phyloP scores from a whole-genome alignment of 1,140 invertebrate genomes.

The Philaenus spumarius region DNA sequence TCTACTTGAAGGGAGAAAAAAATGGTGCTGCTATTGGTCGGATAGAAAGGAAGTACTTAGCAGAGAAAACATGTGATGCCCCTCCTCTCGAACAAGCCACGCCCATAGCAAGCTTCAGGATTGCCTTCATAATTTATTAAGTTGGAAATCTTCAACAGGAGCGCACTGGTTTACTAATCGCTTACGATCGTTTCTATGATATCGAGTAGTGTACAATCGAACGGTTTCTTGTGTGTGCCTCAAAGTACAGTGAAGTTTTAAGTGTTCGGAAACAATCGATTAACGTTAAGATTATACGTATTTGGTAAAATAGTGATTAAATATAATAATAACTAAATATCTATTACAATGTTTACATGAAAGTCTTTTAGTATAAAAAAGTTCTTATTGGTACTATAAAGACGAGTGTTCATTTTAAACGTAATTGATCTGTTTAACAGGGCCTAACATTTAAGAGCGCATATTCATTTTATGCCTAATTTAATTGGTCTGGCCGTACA shows the following conservation, averaged over 20 bases:
- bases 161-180: background rate
- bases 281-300: background rate
- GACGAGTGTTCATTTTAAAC: too few relatives aligned
- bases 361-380: too few relatives aligned
- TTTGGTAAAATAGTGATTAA: background rate
- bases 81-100: background rate
- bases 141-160: slow-evolving; percentile 4
- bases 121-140: slow-evolving; percentile 12
- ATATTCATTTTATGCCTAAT: too few relatives aligned
- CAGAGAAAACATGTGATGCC: background rate
- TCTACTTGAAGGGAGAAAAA: background rate
- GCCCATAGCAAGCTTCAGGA: background rate
- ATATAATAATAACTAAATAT: too few relatives aligned
- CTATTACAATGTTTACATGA: too few relatives aligned
- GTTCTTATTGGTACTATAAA: too few relatives aligned
- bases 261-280: background rate
- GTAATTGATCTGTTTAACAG: too few relatives aligned
- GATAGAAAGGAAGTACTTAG: background rate
- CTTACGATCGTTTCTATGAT: background rate
- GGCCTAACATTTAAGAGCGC: too few relatives aligned
- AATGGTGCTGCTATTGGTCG: background rate
- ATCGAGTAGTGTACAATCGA: background rate
- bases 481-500: too few relatives aligned
- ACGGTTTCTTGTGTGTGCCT: background rate
- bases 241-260: background rate